Evolutionary conservation across 2,113 vertebrate genomes (phyloP), one percentile per base, ranked within the genome.

Genomic region (Prinia subflava): DNA sequence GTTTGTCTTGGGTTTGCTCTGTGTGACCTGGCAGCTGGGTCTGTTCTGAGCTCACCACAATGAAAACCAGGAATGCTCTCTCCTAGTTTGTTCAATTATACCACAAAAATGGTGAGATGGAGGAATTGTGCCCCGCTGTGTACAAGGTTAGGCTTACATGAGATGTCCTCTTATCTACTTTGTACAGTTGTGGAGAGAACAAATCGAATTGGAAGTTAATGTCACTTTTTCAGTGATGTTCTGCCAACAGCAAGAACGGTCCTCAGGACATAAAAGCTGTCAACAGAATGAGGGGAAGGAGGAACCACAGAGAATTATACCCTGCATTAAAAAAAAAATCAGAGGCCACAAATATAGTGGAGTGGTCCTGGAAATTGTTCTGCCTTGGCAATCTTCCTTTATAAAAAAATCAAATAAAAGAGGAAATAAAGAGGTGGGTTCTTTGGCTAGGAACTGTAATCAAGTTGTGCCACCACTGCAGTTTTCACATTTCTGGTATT

Each of bases 401-500:
- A 33, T 8, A 13, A 44, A 31, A 37, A 64, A 15, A 47, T 3
- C 27, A 33, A 73, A 35, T 21, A 37, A 22, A 13, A 37, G 31
- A 41, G 7, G 13, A 65, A 68, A n/a, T 19, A 37, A 79, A 44
- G 28, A 71, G 47, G 46, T 15, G 63, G 53, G 33, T 56, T 55
- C 37, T 87, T 50, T 81, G 64, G 78, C 49, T 30, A 73, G 77
- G 46, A 83, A 67, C 64, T 90, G 93, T 93, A 92, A 87, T 49
- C 91, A 92, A 65, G 75, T 93, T 96, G 91, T 95, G 94, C 93
- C 94, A 97, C 87, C 87, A 96, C 86, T 89, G 77, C 74, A 96
- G 67, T 87, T 65, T 70, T 79, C 62, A 80, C 42, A 49, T 53
- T 57, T 68, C 69, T 56, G 55, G 37, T 7, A 41, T 42, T 30